phyloP scores from a whole-genome alignment of 2,888 invertebrate species.

The Acleris cristana region DNA sequence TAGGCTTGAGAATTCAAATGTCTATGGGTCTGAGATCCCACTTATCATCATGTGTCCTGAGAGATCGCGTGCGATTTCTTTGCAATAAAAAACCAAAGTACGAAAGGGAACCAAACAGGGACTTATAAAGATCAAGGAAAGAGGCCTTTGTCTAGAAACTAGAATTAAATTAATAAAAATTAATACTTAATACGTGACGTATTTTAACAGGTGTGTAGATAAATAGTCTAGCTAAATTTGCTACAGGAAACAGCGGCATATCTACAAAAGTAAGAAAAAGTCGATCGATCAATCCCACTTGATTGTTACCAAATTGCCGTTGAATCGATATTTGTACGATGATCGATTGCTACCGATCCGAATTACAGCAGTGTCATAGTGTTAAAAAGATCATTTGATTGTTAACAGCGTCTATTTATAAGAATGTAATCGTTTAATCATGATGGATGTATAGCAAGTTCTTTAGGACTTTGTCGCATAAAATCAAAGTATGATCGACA shows the following conservation, averaged over 20 bases:
- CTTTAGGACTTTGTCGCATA: not conserved
- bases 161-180: too few species aligned
- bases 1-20: too few species aligned
- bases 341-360: slow-evolving; percentile 61
- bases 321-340: slow-evolving; percentile 46
- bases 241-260: slow-evolving; percentile 29
- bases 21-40: too few species aligned
- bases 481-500: not conserved
- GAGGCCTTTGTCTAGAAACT: too few species aligned
- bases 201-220: not conserved
- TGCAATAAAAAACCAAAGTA: too few species aligned
- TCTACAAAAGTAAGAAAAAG: slow-evolving; percentile 37
- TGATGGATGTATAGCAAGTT: slow-evolving; percentile 20
- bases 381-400: slow-evolving; percentile 37
- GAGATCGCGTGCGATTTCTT: too few species aligned
- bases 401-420: slow-evolving; percentile 16
- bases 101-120: too few species aligned
- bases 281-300: slow-evolving; percentile 55
- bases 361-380: slow-evolving; percentile 27
- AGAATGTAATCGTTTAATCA: slow-evolving; percentile 17
- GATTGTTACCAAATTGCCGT: slow-evolving; percentile 51
- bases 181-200: too few species aligned
- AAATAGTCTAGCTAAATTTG: not conserved
- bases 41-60: too few species aligned
- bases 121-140: too few species aligned